phyloP scores from a whole-genome alignment of 2,888 invertebrate species.

The Rhyacophila evoluta region DNA sequence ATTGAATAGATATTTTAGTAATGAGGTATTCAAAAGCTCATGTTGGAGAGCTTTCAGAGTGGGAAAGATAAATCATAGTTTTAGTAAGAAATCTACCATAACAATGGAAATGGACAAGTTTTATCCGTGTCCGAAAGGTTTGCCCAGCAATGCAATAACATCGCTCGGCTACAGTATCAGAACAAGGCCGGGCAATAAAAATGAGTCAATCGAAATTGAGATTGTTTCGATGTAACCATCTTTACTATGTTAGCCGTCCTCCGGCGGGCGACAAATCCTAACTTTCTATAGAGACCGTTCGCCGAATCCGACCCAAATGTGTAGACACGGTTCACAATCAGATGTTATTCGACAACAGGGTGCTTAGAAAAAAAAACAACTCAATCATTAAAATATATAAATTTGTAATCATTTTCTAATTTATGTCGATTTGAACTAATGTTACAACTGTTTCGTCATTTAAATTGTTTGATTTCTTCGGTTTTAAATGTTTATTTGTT shows the following conservation, averaged over 20 bases:
- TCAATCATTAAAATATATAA: too few species aligned
- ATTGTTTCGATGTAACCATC: background rate
- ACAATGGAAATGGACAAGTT: too few species aligned
- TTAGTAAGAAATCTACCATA: background rate
- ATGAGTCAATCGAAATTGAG: slow-evolving; percentile 13
- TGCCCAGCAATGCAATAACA: background rate
- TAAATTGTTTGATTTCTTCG: too few species aligned
- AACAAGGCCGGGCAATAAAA: background rate
- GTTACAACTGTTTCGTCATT: too few species aligned
- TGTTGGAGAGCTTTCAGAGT: background rate
- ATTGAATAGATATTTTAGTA: background rate
- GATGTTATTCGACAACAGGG: slow-evolving; percentile 26
- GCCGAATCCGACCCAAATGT: slow-evolving; percentile 41
- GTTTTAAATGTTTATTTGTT: too few species aligned
- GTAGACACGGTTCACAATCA: slow-evolving; percentile 31
- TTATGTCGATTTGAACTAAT: too few species aligned
- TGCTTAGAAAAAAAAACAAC: background rate
- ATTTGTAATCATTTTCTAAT: too few species aligned
- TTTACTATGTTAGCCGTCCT: background rate
- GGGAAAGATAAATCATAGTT: background rate
- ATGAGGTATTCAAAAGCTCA: background rate
- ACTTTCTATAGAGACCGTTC: slow-evolving; percentile 35
- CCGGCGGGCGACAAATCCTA: background rate
- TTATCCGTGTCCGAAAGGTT: background rate
- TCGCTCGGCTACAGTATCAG: background rate